These are phyloP conservation scores for Neoarius graeffei DNA, from an alignment of 2,113 vertebrate species.

Conservation along the genomic window DNA sequence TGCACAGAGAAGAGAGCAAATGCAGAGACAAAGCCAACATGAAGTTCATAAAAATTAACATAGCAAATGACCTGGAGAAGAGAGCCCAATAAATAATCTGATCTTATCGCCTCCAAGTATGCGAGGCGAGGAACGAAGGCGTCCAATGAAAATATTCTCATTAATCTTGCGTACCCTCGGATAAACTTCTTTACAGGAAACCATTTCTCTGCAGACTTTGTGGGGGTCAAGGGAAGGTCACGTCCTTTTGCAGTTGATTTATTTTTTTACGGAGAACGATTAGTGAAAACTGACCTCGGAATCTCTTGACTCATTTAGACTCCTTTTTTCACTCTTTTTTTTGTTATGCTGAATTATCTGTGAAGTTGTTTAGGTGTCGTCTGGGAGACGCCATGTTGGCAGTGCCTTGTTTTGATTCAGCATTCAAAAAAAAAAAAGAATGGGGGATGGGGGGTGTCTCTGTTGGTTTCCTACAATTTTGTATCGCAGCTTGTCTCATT, in stretches of 20 bases:
- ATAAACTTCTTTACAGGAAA: constrained; percentile 87
- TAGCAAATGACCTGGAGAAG: constrained; percentile 91
- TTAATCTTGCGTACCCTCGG: constrained; percentile 83
- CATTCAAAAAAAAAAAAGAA: constrained; percentile 68
- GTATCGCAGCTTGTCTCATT: constrained; percentile 1
- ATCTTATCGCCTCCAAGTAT: constrained; percentile 84
- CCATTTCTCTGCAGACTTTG: constrained; percentile 84
- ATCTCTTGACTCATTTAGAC: constrained; percentile 64
- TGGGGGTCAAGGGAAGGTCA: constrained; percentile 87
- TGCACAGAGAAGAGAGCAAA: constrained; percentile 22
- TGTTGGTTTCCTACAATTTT: constrained; percentile 31
- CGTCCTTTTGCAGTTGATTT: constrained; percentile 59
- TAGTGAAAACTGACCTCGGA: constrained; percentile 71
- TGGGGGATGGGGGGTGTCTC: neutral
- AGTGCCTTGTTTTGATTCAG: constrained; percentile 62
- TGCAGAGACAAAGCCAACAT: constrained; percentile 87
- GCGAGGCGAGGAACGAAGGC: constrained; percentile 70
- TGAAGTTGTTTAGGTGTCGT: constrained; percentile 59
- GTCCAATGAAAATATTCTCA: constrained; percentile 88
- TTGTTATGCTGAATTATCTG: constrained; percentile 57
- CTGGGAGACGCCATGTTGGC: constrained; percentile 57
- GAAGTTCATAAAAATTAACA: constrained; percentile 96
- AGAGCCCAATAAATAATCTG: constrained; percentile 90
- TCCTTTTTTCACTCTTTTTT: constrained; percentile 41
- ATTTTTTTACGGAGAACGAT: constrained; percentile 55